Conservation (phyloP, 2,113 vertebrate genomes). For the Vicugna pacos region DNA sequence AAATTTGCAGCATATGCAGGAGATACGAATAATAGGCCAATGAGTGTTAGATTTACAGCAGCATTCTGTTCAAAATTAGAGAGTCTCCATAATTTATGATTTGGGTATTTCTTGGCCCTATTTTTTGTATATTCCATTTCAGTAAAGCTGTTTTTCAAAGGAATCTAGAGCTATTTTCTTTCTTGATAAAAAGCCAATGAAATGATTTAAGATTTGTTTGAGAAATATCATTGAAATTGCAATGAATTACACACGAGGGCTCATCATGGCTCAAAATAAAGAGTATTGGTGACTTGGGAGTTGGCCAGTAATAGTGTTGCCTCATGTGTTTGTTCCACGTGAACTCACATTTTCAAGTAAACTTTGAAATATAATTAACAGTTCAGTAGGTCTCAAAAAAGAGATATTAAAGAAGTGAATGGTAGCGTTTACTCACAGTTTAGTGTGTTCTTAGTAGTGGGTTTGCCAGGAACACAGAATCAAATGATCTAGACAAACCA, state of each 20-base stretch:
- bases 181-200: slow-evolving; percentile 68
- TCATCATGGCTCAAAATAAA: slow-evolving; percentile 29
- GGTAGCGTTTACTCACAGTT: slow-evolving; percentile 88
- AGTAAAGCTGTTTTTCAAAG: background rate
- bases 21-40: background rate
- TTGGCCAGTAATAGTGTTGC: slow-evolving; percentile 86
- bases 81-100: slow-evolving; percentile 72
- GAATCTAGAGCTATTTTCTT: slow-evolving; percentile 51
- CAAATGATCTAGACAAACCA: background rate
- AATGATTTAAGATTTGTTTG: slow-evolving; percentile 76
- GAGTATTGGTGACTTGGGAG: slow-evolving; percentile 83
- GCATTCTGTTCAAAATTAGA: slow-evolving; percentile 65
- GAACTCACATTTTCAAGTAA: slow-evolving; percentile 89
- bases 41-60: slow-evolving; percentile 44
- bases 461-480: slow-evolving; percentile 17
- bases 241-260: slow-evolving; percentile 30
- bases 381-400: slow-evolving; percentile 90
- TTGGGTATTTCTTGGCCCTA: slow-evolving; percentile 38
- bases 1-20: background rate
- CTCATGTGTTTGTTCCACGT: slow-evolving; percentile 86
- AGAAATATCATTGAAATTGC: slow-evolving; percentile 66
- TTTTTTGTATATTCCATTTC: slow-evolving; percentile 67
- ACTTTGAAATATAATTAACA: slow-evolving; percentile 88
- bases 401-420: slow-evolving; percentile 86
- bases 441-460: slow-evolving; percentile 84